These are phyloP conservation scores for Haemorhous mexicanus DNA, from an alignment of 2,113 vertebrate species.

Conservation along the genomic window DNA sequence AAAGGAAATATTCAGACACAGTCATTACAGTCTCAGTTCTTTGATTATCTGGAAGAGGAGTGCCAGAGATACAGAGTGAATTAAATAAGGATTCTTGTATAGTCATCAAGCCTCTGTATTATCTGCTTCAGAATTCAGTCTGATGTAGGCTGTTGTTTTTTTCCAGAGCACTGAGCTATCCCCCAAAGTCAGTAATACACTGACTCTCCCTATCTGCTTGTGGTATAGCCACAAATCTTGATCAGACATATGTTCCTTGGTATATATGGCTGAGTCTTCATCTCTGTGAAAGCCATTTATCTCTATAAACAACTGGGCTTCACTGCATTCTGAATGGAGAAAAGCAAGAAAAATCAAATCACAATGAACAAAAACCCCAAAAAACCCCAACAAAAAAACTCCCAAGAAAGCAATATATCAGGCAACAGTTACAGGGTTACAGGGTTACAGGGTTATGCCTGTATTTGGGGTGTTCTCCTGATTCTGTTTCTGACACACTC, in stretches of 20 bases:
- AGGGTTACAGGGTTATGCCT: background rate
- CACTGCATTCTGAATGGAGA: background rate
- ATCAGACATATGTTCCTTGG: background rate
- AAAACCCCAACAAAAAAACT: background rate
- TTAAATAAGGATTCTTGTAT: background rate
- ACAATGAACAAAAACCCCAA: background rate
- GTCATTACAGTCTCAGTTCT: background rate
- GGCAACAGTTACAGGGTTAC: background rate
- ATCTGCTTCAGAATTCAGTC: background rate
- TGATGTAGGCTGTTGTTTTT: background rate
- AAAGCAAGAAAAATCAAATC: background rate
- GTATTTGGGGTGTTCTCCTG: background rate
- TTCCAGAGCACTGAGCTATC: background rate
- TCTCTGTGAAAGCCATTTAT: background rate
- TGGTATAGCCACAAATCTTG: background rate
- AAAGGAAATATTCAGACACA: constrained; percentile 3
- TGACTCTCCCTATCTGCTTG: background rate
- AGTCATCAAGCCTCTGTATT: background rate
- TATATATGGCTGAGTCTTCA: background rate
- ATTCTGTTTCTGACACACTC: background rate
- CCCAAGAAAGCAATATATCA: background rate
- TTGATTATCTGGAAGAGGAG: background rate
- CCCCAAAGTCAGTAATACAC: background rate
- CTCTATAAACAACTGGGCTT: background rate
- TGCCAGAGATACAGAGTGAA: background rate